Evolutionary conservation across 2,797 vertebrate species (phyloP), one percentile per base, ranked within the genome.

Genomic region (Pipistrellus pipistrellus): DNA sequence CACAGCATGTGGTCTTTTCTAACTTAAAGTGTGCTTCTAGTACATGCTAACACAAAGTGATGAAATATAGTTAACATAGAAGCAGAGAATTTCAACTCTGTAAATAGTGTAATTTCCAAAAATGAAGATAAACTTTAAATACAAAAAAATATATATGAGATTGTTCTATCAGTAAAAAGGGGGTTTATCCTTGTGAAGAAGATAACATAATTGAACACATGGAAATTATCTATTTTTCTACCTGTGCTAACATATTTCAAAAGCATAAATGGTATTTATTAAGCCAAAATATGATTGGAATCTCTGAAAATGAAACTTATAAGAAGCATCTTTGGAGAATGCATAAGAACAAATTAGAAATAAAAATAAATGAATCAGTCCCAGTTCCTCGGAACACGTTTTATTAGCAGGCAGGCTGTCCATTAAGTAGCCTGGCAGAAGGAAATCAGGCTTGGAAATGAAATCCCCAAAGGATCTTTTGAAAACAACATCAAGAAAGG

Each of bases 281-380:
- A 46, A 62, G 57, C 27, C 10, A 51, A 87, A 64, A 69, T 87
- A 86, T 68, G 27, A 59, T 48, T 64, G 35, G 10, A 9, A 69
- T 80, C 30, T 92, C 69, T 82, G 51, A 93, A 95, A 85, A 88
- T 83, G 32, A 92, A 95, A 62, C 10, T 76, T 78, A n/a, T 27
- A 84, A 44, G 21, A 76, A 88, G 17, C 9, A 64, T 76, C 20
- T 69, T 90, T 90, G 53, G 18, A 76, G 11, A 69, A 4, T 44
- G 0, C 55, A 25, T 15, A 76, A 81, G 62, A 90, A 89, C 6
- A 83, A 81, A 48, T 66, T 46, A 69, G 38, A 91, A 94, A 89
- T 48, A 88, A 81, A 89, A 80, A 89, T 86, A 88, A 83, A 85
- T 55, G 17, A 2, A 81, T 46, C 8, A 32, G 8, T 32, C 11